Evolutionary conservation across 2,113 vertebrate genomes (phyloP).

Genomic region (Oostethus manadensis): DNA sequence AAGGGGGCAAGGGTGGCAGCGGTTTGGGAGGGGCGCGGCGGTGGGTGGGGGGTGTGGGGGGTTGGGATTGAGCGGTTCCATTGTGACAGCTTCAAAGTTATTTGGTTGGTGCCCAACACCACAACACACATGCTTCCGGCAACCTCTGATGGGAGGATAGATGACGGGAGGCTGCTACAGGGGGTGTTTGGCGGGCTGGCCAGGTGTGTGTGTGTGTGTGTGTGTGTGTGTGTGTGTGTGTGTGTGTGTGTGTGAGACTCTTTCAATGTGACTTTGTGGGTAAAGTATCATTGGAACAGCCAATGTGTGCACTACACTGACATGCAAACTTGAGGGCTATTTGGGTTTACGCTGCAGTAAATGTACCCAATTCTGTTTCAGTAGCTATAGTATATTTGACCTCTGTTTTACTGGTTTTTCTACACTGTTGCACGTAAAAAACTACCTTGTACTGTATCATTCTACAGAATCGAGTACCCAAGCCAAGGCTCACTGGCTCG

Average conservation of each 20-base stretch:
- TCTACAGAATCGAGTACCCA: too few species aligned
- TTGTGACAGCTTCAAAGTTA: slow-evolving; percentile 55
- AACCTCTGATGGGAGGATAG: slow-evolving; percentile 38
- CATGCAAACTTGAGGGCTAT: neutral
- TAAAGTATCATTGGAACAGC: slow-evolving; percentile 62
- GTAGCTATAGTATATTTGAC: too few species aligned
- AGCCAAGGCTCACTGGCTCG: too few species aligned
- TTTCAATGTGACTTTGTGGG: slow-evolving; percentile 68
- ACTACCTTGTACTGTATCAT: too few species aligned
- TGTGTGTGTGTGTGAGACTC: slow-evolving; percentile 36
- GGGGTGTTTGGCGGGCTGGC: slow-evolving; percentile 32
- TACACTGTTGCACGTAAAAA: too few species aligned
- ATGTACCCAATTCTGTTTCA: too few species aligned
- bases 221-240: slow-evolving; percentile 23
- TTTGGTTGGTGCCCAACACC: slow-evolving; percentile 45
- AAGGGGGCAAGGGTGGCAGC: slow-evolving; percentile 49
- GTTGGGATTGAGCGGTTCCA: too few species aligned
- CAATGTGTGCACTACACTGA: slow-evolving; percentile 8
- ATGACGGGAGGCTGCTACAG: slow-evolving; percentile 47
- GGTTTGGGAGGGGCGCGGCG: slow-evolving; percentile 6
- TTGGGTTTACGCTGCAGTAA: too few species aligned
- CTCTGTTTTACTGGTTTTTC: too few species aligned
- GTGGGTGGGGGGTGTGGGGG: too few species aligned
- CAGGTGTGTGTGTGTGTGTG: slow-evolving; percentile 16
- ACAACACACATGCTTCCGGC: slow-evolving; percentile 14